These are phyloP conservation scores for Sebastes iracundus DNA, from an alignment of 2,797 vertebrate species.

Conservation along the genomic window DNA sequence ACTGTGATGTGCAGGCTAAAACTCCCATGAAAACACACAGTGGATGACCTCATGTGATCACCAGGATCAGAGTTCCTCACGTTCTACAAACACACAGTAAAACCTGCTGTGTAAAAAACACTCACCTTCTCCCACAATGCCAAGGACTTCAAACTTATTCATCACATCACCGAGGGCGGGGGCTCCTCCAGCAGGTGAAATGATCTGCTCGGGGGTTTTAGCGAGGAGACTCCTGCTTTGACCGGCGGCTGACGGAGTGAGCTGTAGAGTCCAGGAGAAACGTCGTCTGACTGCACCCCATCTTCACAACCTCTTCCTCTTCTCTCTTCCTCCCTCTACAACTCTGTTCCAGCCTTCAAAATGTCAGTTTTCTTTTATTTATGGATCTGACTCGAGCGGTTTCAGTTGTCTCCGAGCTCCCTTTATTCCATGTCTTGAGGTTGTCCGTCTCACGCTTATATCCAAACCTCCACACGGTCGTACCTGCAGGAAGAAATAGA, in stretches of 20 bases:
- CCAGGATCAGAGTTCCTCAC: not conserved
- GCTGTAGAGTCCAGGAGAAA: slow-evolving; percentile 59
- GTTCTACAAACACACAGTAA: slow-evolving; percentile 14
- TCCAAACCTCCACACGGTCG: slow-evolving; percentile 31
- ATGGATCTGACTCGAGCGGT: slow-evolving; percentile 6
- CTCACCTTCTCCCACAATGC: slow-evolving; percentile 99
- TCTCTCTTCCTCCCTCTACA: slow-evolving; percentile 4
- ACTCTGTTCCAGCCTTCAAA: not conserved
- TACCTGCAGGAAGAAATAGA: slow-evolving; percentile 48
- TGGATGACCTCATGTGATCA: not conserved
- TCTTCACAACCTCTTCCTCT: slow-evolving; percentile 52
- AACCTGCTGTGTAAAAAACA: slow-evolving; percentile 44
- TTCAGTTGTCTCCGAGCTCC: not conserved
- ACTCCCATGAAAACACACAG: not conserved
- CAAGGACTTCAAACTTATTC: slow-evolving; percentile 99
- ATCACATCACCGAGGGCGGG: slow-evolving; percentile 99
- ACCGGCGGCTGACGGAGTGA: slow-evolving; percentile 54
- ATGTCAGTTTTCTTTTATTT: slow-evolving; percentile 39
- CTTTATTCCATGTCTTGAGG: slow-evolving; percentile 47
- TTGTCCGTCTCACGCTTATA: not conserved
- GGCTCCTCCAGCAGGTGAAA: slow-evolving; percentile 97
- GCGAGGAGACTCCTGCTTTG: slow-evolving; percentile 56
- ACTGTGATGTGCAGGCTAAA: not conserved
- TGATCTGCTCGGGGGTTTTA: slow-evolving; percentile 76
- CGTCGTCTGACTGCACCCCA: slow-evolving; percentile 54